Base-by-base conservation (phyloP, 1,140 invertebrate species). In the Potamilus streckersoni region DNA sequence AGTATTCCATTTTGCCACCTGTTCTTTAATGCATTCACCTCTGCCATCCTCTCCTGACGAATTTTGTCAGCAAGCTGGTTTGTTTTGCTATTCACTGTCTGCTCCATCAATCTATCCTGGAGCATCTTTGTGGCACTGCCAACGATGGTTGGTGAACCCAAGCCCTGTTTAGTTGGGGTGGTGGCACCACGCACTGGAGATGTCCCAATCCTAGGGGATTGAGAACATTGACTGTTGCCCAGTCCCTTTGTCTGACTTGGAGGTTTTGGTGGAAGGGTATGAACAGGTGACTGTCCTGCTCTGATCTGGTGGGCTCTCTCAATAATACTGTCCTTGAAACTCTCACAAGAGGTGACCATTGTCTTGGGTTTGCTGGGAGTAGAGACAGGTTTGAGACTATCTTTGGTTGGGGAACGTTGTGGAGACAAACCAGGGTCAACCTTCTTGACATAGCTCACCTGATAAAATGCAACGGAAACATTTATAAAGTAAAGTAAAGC, bases 1-100 rank as follows among this genome's bases (percentile, higher is more conserved):
- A 87, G 74, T n/a, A 88, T 82, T 31, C 89, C 89, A 78, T 89
- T 85, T 63, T 88, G 84, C 82, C 84, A 89, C 23, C 89, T 75
- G 69, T 88, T 87, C 71, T 89, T 81, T 49, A 90, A 79, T 19
- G 72, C 66, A 55, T 83, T 78, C 58, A 90, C 80, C 67, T 90
- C 89, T n/a, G 84, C 85, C 83, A 87, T 80, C 68, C 87, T 82
- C 66, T 87, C 84, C 49, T 82, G 76, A 19, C 84, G 82, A 17
- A 87, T 69, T 56, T 81, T 83, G 49, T 86, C 80, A n/a, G 81
- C 85, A 38, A 84, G 70, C 57, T 86, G 76, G 49, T 78, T 73
- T 17, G 79, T 79, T 57, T 82, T 82, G 38, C 81, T 83, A 64
- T 76, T 78, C 67, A 82, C 78, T 5, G 76, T 80, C 79, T 84